Evolutionary conservation across 2,888 invertebrate genomes (phyloP).

Genomic region (Diadegma fenestrale): DNA sequence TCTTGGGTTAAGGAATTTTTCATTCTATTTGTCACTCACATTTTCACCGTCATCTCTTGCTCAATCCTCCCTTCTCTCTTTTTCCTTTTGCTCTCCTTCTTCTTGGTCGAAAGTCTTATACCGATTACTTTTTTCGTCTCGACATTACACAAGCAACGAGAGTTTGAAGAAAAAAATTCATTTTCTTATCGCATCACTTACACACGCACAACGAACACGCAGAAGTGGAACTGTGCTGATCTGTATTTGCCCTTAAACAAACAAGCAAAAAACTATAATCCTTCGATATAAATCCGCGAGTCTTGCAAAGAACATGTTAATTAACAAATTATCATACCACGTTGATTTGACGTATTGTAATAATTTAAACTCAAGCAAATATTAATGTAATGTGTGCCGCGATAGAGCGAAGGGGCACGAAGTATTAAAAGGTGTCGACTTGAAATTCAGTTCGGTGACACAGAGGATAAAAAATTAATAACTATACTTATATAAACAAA

Average conservation of each 20-base stretch:
- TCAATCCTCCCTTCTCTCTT: constrained; percentile 56
- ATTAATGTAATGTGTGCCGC: constrained; percentile 57
- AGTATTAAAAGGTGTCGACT: constrained; percentile 37
- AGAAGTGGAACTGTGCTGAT: constrained; percentile 42
- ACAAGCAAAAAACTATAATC: constrained; percentile 9
- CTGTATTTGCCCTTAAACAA: constrained; percentile 14
- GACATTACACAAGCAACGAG: not conserved
- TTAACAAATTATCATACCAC: constrained; percentile 28
- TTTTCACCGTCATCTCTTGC: constrained; percentile 55
- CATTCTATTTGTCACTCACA: constrained; percentile 55
- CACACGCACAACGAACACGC: not conserved
- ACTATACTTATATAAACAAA: constrained; percentile 53
- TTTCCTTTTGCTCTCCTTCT: constrained; percentile 44
- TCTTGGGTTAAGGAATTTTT: not conserved
- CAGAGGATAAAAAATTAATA: constrained; percentile 57
- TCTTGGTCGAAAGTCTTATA: constrained; percentile 20
- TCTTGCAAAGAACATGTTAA: constrained; percentile 54
- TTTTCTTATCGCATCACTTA: constrained; percentile 30
- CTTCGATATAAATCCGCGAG: constrained; percentile 59
- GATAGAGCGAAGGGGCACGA: not conserved
- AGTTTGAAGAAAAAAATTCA: not conserved
- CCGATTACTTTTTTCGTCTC: constrained; percentile 42
- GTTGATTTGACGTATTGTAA: constrained; percentile 63
- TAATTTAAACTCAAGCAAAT: constrained; percentile 63
- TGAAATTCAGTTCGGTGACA: constrained; percentile 56